Base-by-base conservation (phyloP, 1,140 invertebrate genomes). In the Drosophila repletoides region DNA sequence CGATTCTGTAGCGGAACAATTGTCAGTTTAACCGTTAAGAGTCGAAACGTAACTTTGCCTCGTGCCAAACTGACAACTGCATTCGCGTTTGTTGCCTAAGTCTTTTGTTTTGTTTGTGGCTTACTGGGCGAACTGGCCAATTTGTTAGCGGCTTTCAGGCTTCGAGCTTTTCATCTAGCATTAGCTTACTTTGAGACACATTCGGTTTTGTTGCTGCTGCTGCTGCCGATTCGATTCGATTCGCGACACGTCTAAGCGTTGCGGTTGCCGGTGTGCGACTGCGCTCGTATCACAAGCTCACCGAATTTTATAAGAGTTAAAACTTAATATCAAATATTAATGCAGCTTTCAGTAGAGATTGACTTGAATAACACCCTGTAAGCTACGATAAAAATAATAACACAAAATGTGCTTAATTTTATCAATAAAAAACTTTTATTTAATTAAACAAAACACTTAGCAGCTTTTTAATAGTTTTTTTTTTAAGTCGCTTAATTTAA, bases 301-400 rank as follows among this genome's bases (percentile, higher is more conserved):
- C 48, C 72, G 66, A 80, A 84, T 60, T 84, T 84, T 84, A 84
- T 84, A 80, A 84, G 80, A 84, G 80, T 67, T 36, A 17, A n/a
- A 38, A 29, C 38, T n/a, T 60, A 52, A 56, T 48, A 52, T 65
- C 34, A 41, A 33, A 36, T 29, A 31, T 43, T 40, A 36, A 5
- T 29, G 46, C 3, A 28, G 22, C 24, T 36, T 24, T 28, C n/a
- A 12, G 12, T n/a, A n/a, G 2, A 10, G n/a, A 7, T 22, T 0
- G 10, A 9, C 34, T 9, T 14, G 2, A 31, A 28, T 3, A 7
- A 60, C 61, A 67, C 56, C 64, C 64, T 61, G 15, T 49, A n/a
- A n/a, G n/a, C n/a, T n/a, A n/a, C n/a, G n/a, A n/a, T n/a, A n/a
- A n/a, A n/a, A n/a, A n/a, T n/a, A n/a, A n/a, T n/a, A n/a, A n/a